Base-by-base conservation (phyloP, 2,113 vertebrate species). In the Bostrychus sinensis region DNA sequence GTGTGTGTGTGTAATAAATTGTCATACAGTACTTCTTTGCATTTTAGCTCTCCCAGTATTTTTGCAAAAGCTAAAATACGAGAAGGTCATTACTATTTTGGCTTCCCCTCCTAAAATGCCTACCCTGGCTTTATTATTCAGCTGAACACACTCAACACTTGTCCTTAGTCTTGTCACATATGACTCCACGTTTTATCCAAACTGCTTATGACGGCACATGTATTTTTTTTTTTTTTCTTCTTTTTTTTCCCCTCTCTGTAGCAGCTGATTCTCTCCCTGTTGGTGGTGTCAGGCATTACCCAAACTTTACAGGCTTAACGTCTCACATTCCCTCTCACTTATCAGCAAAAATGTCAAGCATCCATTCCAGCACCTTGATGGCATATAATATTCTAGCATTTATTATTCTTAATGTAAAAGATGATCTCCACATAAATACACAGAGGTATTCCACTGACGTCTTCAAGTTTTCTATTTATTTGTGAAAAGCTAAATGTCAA, bases 401-500 rank as follows among this genome's bases (percentile, higher is more conserved):
- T 62, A 51, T 71, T 36, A 75, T 77, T 75, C 62, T 68, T 66
- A 19, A 58, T 45, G 42, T 56, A 56, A 71, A 74, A 66, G 51
- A 26, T 11, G 11, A 41, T 59, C 64, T 83, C 72, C 56, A 34
- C 16, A 64, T 13, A 68, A 62, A 62, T 60, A 16, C 7, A 16
- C 7, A n/a, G 30, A 73, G 39, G 66, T 66, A 67, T 51, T 63
- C 61, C 22, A 2, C n/a, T 50, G 42, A 61, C 62, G 2, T 39
- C 2, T 53, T 75, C 61, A 48, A 46, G 64, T 9, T 37, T 79
- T 78, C 56, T 63, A 26, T 56, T 62, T 54, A 58, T 72, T 32
- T 79, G 75, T 62, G 60, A 61, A 68, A 82, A 75, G 56, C 60
- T 75, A 59, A 83, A 78, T 45, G 71, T 78, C 62, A 56, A 56